phyloP scores from a whole-genome alignment of 1,140 invertebrate species.

The Nomia melanderi region DNA sequence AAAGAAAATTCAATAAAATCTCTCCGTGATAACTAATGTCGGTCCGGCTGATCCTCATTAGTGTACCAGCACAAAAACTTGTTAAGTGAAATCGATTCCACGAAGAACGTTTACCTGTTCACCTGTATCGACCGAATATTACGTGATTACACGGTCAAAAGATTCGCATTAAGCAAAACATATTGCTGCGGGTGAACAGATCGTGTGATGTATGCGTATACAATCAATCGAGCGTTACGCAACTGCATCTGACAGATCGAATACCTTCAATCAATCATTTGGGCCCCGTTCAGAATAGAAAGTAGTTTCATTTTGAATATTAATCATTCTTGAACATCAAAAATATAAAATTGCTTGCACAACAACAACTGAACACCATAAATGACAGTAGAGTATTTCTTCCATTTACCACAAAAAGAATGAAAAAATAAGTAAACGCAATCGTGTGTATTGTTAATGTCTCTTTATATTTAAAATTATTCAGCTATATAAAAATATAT shows the following conservation, averaged over 20 bases:
- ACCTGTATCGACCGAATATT: background rate
- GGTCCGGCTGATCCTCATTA: background rate
- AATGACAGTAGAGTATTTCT: too few relatives aligned
- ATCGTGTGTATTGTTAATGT: too few relatives aligned
- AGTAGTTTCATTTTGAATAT: slow-evolving; percentile 4
- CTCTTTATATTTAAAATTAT: background rate
- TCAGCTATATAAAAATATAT: background rate
- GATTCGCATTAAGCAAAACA: slow-evolving; percentile 7
- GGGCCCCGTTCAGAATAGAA: slow-evolving; percentile 32
- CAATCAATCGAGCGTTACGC: slow-evolving; percentile 35
- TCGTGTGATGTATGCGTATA: slow-evolving; percentile 34
- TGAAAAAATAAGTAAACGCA: too few relatives aligned
- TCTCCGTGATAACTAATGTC: background rate
- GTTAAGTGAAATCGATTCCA: background rate
- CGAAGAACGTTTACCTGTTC: background rate
- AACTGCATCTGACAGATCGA: slow-evolving; percentile 35
- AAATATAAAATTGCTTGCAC: too few relatives aligned
- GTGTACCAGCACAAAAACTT: background rate
- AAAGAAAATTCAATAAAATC: background rate
- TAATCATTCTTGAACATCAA: too few relatives aligned
- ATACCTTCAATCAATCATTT: slow-evolving; percentile 15
- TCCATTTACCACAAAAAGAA: too few relatives aligned
- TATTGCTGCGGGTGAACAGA: slow-evolving; percentile 29
- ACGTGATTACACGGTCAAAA: background rate
- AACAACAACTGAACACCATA: too few relatives aligned